Conservation (phyloP, 1,140 invertebrate genomes). For the Aplysia californica region DNA sequence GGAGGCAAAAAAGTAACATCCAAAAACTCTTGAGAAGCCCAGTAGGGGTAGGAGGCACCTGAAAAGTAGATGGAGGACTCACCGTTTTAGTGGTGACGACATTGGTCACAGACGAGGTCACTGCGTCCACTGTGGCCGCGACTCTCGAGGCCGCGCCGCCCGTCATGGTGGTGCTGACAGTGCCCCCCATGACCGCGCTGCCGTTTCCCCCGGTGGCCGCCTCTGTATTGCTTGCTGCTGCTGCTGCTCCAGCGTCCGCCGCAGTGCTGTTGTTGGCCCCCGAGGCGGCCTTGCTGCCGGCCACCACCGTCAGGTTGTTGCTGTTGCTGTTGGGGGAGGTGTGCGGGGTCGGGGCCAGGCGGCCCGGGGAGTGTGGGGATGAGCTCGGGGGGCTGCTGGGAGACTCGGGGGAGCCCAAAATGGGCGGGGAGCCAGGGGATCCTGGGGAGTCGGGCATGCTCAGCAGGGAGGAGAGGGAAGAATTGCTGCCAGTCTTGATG, state of each 20-base stretch:
- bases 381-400: slow-evolving; percentile 30
- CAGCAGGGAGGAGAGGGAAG: slow-evolving; percentile 43
- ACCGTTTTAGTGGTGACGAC: slow-evolving; percentile 35
- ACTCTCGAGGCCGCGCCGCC: neutral
- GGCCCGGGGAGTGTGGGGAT: slow-evolving; percentile 34
- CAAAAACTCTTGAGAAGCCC: too few relatives aligned
- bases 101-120: slow-evolving; percentile 23
- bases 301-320: too few relatives aligned
- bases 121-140: neutral
- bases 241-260: neutral
- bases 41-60: too few relatives aligned
- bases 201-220: too few relatives aligned
- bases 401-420: slow-evolving; percentile 44
- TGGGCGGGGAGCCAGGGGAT: slow-evolving; percentile 41
- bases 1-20: too few relatives aligned
- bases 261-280: too few relatives aligned
- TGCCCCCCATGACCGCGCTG: too few relatives aligned
- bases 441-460: slow-evolving; percentile 42
- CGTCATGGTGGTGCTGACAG: neutral
- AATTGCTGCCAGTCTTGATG: slow-evolving; percentile 56
- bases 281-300: too few relatives aligned
- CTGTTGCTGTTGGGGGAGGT: slow-evolving; percentile 37
- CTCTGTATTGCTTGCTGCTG: neutral
- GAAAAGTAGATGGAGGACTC: too few relatives aligned
- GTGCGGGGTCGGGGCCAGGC: slow-evolving; percentile 46